phyloP scores from a whole-genome alignment of 2,797 vertebrate genomes.

The Xenentodon cancila region DNA sequence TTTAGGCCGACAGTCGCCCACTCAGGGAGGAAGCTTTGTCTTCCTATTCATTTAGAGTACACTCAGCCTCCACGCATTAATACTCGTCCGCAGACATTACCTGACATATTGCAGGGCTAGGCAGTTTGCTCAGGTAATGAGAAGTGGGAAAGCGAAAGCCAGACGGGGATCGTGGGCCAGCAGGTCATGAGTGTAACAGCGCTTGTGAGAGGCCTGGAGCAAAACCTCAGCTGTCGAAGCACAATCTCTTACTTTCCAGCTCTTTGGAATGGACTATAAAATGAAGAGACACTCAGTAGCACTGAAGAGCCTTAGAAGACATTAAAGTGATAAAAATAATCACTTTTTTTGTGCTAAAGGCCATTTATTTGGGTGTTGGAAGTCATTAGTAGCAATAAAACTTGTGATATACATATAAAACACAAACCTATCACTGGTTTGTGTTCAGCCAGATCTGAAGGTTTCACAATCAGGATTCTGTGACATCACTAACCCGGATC shows the following conservation, averaged over 20 bases:
- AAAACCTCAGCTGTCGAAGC: slow-evolving; percentile 23
- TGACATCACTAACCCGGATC: too few species aligned
- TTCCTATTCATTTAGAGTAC: slow-evolving; percentile 63
- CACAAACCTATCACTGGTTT: too few species aligned
- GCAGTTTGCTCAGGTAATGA: slow-evolving; percentile 66
- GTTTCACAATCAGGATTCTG: too few species aligned
- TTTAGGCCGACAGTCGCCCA: slow-evolving; percentile 30
- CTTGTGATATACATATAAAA: too few species aligned
- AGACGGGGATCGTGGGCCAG: slow-evolving; percentile 28
- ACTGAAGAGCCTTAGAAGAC: not conserved
- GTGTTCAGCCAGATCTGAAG: too few species aligned
- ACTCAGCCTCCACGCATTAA: slow-evolving; percentile 31
- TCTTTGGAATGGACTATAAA: slow-evolving; percentile 42
- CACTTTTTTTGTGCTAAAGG: too few species aligned
- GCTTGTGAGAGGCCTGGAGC: slow-evolving; percentile 29
- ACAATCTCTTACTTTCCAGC: slow-evolving; percentile 30
- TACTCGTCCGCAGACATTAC: slow-evolving; percentile 16
- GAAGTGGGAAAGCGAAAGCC: slow-evolving; percentile 13
- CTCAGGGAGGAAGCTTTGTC: slow-evolving; percentile 49
- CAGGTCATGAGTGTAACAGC: slow-evolving; percentile 46
- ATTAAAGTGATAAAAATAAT: too few species aligned
- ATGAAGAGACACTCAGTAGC: slow-evolving; percentile 1
- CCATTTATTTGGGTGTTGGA: too few species aligned
- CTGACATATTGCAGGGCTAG: slow-evolving; percentile 62
- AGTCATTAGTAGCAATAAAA: too few species aligned